phyloP scores from a whole-genome alignment of 2,797 vertebrate genomes.

The Scolopax bukidnonensis region DNA sequence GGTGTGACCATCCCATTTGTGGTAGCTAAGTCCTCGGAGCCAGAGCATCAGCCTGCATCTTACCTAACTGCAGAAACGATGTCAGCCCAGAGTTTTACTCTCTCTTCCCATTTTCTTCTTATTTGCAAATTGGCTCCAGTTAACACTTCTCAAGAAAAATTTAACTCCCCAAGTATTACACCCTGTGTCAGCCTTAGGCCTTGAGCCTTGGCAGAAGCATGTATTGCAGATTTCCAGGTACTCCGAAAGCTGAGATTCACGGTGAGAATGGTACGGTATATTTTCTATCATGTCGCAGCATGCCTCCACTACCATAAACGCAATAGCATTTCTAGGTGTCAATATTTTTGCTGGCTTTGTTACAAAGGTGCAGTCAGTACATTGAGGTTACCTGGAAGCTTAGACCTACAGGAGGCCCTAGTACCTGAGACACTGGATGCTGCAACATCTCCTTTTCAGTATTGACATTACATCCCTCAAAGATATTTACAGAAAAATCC shows the following conservation, averaged over 20 bases:
- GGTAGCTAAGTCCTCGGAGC: neutral
- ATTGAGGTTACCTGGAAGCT: neutral
- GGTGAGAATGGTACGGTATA: neutral
- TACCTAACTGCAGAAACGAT: neutral
- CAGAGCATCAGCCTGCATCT: neutral
- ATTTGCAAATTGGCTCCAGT: neutral
- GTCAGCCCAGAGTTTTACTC: neutral
- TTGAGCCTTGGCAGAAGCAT: neutral
- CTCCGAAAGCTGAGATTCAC: neutral
- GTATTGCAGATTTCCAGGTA: neutral
- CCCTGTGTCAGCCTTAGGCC: neutral
- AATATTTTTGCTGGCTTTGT: neutral
- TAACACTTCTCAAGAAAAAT: neutral
- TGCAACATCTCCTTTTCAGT: neutral
- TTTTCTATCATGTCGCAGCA: neutral
- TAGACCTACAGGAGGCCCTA: neutral
- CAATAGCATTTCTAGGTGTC: neutral
- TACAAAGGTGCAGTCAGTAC: neutral
- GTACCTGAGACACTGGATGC: fast-evolving
- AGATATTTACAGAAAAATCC: neutral
- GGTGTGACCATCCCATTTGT: neutral
- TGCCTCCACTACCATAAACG: neutral
- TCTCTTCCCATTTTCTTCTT: neutral
- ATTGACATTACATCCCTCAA: neutral
- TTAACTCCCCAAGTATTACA: neutral